A percentile compares a stretch with the other conserved stretches of the same genome.
phyloP scores from a whole-genome alignment of 2,113 vertebrate species.

The Hydropotes inermis region DNA sequence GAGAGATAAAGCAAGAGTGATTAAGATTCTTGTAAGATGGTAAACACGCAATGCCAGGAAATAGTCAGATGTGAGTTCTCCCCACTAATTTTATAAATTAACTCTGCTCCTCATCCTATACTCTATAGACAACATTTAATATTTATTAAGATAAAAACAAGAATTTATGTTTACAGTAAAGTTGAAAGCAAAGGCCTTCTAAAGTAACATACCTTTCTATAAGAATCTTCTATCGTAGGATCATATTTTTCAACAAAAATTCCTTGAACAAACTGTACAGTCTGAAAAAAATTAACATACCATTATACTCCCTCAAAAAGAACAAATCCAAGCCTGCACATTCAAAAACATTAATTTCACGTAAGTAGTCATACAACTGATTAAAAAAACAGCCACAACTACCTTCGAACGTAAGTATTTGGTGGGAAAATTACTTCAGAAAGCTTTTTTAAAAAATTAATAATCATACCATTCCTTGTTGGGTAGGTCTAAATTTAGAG shows the following conservation, averaged over 20 bases:
- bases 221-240: constrained; percentile 91
- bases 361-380: neutral
- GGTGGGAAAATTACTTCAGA: neutral
- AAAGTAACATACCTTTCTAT: constrained; percentile 84
- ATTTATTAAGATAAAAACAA: neutral
- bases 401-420: neutral
- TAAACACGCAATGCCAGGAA: neutral
- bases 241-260: constrained; percentile 93
- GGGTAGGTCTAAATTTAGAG: neutral
- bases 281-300: constrained; percentile 79
- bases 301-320: constrained; percentile 32
- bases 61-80: neutral
- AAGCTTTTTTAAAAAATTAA: neutral
- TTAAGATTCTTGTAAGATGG: neutral
- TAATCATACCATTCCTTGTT: neutral
- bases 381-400: neutral
- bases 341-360: constrained; percentile 1
- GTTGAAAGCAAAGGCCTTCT: constrained; percentile 13
- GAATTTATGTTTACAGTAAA: neutral
- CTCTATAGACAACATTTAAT: constrained; percentile 1
- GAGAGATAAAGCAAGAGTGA: neutral
- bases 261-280: constrained; percentile 91
- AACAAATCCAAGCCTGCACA: constrained; percentile 3
- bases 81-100: constrained; percentile 38
- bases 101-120: neutral